Evolutionary conservation across 2,113 vertebrate species (phyloP).

Genomic region (Chionomys nivalis): DNA sequence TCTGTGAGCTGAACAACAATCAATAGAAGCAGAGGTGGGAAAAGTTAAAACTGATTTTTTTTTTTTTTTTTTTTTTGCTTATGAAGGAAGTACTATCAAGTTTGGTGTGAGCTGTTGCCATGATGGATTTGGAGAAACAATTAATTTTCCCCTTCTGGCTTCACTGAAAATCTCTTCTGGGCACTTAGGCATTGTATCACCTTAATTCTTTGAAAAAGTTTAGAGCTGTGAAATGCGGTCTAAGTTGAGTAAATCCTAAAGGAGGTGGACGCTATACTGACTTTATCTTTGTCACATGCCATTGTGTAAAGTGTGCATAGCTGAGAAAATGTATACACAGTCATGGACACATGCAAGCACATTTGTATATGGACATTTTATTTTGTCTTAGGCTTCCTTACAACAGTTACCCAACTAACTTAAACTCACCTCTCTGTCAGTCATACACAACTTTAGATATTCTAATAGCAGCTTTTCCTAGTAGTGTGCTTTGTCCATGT

Average conservation of each 20-base stretch:
- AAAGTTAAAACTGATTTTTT: background rate
- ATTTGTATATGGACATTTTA: background rate
- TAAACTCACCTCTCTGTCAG: background rate
- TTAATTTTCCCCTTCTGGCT: background rate
- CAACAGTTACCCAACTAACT: background rate
- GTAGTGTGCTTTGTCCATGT: background rate
- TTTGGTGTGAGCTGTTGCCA: background rate
- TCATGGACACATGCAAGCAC: background rate
- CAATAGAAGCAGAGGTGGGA: background rate
- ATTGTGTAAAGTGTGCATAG: background rate
- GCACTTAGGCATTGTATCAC: background rate
- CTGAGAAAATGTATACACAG: fast-evolving
- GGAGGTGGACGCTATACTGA: background rate
- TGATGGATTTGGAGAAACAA: background rate
- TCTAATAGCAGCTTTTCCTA: background rate
- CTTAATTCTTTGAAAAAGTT: background rate
- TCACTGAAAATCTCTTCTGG: conserved; percentile 1
- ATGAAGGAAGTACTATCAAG: background rate
- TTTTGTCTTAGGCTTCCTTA: background rate
- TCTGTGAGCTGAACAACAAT: conserved; percentile 42
- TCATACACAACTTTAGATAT: background rate
- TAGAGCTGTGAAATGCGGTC: background rate
- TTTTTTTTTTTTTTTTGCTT: background rate
- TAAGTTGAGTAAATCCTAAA: background rate
- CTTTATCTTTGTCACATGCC: background rate